Percentiles rank a stretch among this genome's conserved stretches.
These are phyloP conservation scores for Lasius fuliginosus DNA, from an alignment of 2,888 invertebrate genomes.

Conservation along the genomic window DNA sequence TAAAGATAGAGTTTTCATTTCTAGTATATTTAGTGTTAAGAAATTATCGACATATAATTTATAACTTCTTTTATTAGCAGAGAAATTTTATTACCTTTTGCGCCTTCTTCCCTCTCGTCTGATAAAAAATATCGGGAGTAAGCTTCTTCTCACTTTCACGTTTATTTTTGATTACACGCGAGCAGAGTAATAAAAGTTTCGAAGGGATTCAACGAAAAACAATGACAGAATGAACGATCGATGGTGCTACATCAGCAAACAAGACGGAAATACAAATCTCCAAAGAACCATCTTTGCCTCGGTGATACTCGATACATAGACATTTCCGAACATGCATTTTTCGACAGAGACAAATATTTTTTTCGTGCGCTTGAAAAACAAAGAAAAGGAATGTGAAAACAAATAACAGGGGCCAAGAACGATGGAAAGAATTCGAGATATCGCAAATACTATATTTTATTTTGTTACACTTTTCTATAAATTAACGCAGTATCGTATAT, in stretches of 20 bases:
- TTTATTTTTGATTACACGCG: conserved; percentile 1
- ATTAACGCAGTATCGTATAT: conserved; percentile 1
- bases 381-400: not conserved
- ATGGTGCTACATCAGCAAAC: conserved; percentile 20
- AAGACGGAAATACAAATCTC: conserved; percentile 38
- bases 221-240: conserved; percentile 39
- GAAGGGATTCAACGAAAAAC: not conserved
- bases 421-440: not conserved
- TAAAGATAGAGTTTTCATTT: not conserved
- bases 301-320: not conserved
- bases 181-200: conserved; percentile 6
- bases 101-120: not conserved
- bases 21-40: not conserved
- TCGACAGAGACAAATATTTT: not conserved
- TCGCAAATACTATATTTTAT: not conserved
- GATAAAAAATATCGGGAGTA: not conserved
- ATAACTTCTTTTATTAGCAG: not conserved
- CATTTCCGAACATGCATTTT: conserved; percentile 2
- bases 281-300: not conserved
- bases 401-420: not conserved
- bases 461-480: not conserved
- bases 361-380: not conserved
- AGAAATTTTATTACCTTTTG: not conserved
- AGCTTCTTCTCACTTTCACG: not conserved
- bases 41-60: not conserved